Base-by-base conservation (phyloP, 2,797 vertebrate genomes). In the Hypotaenidia okinawae region DNA sequence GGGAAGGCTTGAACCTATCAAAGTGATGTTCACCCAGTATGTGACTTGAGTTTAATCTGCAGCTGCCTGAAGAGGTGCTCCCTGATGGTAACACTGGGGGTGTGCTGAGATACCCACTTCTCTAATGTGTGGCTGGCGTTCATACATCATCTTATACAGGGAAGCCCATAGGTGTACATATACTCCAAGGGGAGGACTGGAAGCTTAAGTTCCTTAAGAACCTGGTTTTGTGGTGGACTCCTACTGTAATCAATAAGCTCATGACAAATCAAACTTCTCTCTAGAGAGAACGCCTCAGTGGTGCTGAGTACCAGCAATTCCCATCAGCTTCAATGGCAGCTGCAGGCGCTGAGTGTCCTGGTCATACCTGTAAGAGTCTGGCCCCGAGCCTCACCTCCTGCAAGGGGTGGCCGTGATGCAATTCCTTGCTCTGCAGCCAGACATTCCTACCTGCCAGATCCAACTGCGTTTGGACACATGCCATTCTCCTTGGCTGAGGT, bases 41-140 rank as follows among this genome's bases (percentile, higher is more conserved):
- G 27, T 52, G 66, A 69, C 59, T 27, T 33, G 90, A 47, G 23
- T 75, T 95, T 76, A 35, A 78, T 22, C 47, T 93, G 57, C 52
- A 92, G 49, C 47, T 91, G 16, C 66, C 52, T 55, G 62, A 66
- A 76, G 73, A 70, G 52, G 24, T 52, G 82, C 85, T 81, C 43
- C 21, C 30, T 72, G 16, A 27, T 27, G 43, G 33, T 39, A 54
- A 25, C 1, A 2, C 35, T 63, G 74, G 3, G 9, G 43, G 3
- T 52, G 33, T 51, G 47, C 58, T 0, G 0, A 57, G 16, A 61
- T 58, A 55, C 23, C 3, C 1, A 3, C 30, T 77, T 78, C 67
- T 69, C 59, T 33, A 16, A 14, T 39, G 7, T 1, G 8, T 47
- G 57, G 30, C 67, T 89, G 59, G 45, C 45, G 18, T 73, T 57